Percentiles rank a stretch among this genome's conserved stretches.
Conservation (phyloP, 2,888 invertebrate genomes). For the Atrina japonica region DNA sequence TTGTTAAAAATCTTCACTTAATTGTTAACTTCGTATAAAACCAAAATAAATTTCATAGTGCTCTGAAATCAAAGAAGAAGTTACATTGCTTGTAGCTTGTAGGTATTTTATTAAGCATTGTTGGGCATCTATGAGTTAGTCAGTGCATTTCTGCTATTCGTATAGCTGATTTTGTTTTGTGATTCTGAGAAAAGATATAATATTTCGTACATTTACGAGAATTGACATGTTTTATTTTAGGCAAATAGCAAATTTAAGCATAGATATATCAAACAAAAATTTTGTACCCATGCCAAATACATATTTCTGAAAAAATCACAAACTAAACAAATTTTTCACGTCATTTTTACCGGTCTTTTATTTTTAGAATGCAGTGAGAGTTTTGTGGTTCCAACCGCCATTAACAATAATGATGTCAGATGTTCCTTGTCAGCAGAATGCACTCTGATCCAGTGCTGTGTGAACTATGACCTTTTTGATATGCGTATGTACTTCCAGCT, state of each 20-base stretch:
- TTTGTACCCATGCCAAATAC: no score
- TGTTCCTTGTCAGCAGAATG: conserved; percentile 24
- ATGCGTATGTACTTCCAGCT: conserved; percentile 50
- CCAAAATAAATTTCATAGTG: neutral
- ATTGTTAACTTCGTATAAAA: no score
- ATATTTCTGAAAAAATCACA: no score
- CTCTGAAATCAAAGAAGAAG: neutral
- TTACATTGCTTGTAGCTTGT: neutral
- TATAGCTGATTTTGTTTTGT: no score
- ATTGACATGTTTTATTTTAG: no score
- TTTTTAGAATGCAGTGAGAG: conserved; percentile 10
- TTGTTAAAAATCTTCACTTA: no score
- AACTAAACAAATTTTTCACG: no score
- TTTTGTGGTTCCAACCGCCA: conserved; percentile 11
- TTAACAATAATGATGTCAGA: neutral
- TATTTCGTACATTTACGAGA: neutral
- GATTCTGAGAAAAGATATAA: conserved; percentile 1
- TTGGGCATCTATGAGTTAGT: no score
- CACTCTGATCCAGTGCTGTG: conserved; percentile 51
- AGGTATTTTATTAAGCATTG: no score
- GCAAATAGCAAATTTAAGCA: no score
- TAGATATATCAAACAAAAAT: no score
- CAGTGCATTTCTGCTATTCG: no score
- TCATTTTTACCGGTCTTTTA: neutral
- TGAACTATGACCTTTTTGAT: conserved; percentile 43